These are phyloP conservation scores for Tringa solitaria DNA, from an alignment of 2,113 vertebrate species.

Conservation along the genomic window DNA sequence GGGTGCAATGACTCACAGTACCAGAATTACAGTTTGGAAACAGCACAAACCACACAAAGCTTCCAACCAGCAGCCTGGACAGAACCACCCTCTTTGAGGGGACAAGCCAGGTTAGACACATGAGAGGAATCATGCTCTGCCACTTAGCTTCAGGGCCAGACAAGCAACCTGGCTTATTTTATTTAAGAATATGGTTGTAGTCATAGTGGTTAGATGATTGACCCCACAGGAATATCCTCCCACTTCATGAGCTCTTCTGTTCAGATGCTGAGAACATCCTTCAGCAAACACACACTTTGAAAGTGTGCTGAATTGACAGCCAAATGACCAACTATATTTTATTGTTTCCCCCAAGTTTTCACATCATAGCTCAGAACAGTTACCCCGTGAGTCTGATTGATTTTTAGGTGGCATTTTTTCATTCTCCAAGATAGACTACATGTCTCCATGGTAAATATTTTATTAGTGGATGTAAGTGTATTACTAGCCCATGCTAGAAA, in stretches of 20 bases:
- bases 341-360: not conserved
- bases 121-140: not conserved
- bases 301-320: not conserved
- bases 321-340: not conserved
- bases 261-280: not conserved
- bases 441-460: not conserved
- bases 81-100: not conserved
- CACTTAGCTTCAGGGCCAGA: not conserved
- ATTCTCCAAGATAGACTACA: not conserved
- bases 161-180: not conserved
- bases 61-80: not conserved
- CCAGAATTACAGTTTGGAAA: not conserved
- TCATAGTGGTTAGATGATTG: not conserved
- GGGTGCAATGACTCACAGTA: not conserved
- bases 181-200: not conserved
- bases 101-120: not conserved
- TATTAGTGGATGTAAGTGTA: not conserved
- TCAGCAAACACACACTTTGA: not conserved
- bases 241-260: not conserved
- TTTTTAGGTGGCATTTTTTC: not conserved
- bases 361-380: not conserved
- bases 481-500: not conserved
- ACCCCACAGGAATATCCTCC: not conserved
- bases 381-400: not conserved
- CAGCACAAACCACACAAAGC: not conserved